Conservation (phyloP, 2,113 vertebrate genomes). For the Carollia perspicillata region DNA sequence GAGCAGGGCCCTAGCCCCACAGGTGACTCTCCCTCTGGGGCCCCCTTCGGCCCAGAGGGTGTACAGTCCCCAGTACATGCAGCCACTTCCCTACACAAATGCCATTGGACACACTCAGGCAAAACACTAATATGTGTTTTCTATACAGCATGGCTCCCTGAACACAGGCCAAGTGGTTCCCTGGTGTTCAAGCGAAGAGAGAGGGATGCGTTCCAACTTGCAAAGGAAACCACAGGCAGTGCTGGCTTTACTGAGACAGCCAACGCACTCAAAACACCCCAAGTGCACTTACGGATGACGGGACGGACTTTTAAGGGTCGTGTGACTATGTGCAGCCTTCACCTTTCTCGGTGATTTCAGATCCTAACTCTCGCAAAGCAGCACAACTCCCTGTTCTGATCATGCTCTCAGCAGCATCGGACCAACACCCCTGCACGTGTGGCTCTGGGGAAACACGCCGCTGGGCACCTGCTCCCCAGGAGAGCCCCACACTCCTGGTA, state of each 20-base stretch:
- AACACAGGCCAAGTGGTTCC: not conserved
- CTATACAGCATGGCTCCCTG: not conserved
- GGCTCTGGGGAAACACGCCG: not conserved
- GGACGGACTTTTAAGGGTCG: not conserved
- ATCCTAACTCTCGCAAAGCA: not conserved
- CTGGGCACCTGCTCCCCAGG: not conserved
- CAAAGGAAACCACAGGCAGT: not conserved
- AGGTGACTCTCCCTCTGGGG: not conserved
- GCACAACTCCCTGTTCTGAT: not conserved
- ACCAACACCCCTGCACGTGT: rapidly evolving
- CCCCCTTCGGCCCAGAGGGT: not conserved
- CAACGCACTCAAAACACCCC: not conserved
- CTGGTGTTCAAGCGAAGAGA: not conserved
- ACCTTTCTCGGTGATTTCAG: not conserved
- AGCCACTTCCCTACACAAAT: not conserved
- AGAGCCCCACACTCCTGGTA: rapidly evolving
- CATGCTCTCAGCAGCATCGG: not conserved
- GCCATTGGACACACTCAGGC: not conserved
- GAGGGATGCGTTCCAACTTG: not conserved
- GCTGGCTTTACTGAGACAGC: not conserved
- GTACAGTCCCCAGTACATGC: rapidly evolving
- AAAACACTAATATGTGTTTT: not conserved
- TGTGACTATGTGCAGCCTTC: not conserved
- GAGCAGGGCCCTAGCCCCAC: not conserved
- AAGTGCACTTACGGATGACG: too few species aligned